These are phyloP conservation scores for Anneissia japonica DNA, from an alignment of 35 echinoderm and acorn worm species.

Conservation along the genomic window DNA sequence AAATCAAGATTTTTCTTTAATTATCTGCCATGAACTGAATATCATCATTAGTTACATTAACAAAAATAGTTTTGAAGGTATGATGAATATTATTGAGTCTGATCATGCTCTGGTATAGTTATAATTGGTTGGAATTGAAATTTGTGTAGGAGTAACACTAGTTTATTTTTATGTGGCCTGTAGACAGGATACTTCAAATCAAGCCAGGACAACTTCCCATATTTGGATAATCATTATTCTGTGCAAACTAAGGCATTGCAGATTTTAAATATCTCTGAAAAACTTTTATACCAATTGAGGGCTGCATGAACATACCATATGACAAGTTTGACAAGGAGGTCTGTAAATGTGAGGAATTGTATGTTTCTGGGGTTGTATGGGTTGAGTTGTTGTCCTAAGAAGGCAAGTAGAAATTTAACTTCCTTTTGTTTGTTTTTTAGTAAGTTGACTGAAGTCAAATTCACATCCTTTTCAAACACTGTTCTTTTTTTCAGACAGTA, in stretches of 20 bases:
- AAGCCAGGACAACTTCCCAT: background rate
- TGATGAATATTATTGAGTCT: too few species aligned
- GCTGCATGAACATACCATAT: background rate
- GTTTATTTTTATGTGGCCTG: background rate
- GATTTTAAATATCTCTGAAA: background rate
- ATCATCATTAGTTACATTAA: too few species aligned
- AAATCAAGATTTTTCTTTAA: too few species aligned
- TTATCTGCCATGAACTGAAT: too few species aligned
- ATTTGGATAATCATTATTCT: background rate
- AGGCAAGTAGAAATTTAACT: background rate
- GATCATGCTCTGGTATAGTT: too few species aligned
- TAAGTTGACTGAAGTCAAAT: background rate
- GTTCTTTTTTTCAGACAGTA: too few species aligned
- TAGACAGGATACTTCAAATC: background rate
- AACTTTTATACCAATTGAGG: background rate
- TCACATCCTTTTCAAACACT: background rate
- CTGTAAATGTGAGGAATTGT: background rate
- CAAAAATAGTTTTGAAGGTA: too few species aligned
- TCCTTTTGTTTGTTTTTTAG: background rate
- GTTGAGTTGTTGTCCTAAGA: background rate
- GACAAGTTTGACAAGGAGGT: background rate
- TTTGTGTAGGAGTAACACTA: background rate
- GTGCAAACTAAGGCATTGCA: background rate
- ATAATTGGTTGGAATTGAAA: background rate
- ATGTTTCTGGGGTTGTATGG: background rate